These are phyloP conservation scores for Microdon myrmicae DNA, from an alignment of 2,888 invertebrate species.

Conservation along the genomic window DNA sequence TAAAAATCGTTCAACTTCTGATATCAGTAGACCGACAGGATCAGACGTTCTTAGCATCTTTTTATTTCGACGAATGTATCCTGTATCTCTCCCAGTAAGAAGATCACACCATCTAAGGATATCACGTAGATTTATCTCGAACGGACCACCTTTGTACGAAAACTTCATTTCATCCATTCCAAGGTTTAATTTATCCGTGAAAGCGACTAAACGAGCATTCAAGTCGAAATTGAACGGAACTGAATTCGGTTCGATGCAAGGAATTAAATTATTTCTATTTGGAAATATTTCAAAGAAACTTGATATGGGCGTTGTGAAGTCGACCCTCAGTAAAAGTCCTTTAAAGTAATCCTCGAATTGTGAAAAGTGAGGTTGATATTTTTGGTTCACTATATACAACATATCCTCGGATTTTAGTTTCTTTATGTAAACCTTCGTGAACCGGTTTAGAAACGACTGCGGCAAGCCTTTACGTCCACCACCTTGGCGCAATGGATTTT, in stretches of 20 bases:
- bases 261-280: conserved; percentile 10
- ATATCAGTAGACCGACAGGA: conserved; percentile 21
- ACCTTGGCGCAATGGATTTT: conserved; percentile 96
- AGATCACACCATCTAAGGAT: conserved; percentile 92
- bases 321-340: conserved; percentile 44
- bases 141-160: conserved; percentile 88
- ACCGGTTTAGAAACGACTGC: conserved; percentile 95
- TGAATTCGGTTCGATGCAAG: conserved; percentile 6
- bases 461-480: conserved; percentile 96
- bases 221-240: conserved; percentile 67
- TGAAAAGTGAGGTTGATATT: conserved; percentile 59
- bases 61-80: conserved; percentile 53
- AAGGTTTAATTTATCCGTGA: conserved; percentile 76
- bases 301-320: not conserved
- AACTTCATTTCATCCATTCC: conserved; percentile 76
- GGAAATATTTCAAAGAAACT: conserved; percentile 35
- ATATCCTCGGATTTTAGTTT: conserved; percentile 75
- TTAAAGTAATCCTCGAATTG: conserved; percentile 55
- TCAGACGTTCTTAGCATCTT: conserved; percentile 43
- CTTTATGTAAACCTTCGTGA: conserved; percentile 86
- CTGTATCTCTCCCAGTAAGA: conserved; percentile 67
- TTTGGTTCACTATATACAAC: conserved; percentile 63
- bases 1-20: conserved; percentile 57
- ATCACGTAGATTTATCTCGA: conserved; percentile 97
- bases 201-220: conserved; percentile 78